These are phyloP conservation scores for Andrena cerasifolii DNA, from an alignment of 1,140 invertebrate species.

Conservation along the genomic window DNA sequence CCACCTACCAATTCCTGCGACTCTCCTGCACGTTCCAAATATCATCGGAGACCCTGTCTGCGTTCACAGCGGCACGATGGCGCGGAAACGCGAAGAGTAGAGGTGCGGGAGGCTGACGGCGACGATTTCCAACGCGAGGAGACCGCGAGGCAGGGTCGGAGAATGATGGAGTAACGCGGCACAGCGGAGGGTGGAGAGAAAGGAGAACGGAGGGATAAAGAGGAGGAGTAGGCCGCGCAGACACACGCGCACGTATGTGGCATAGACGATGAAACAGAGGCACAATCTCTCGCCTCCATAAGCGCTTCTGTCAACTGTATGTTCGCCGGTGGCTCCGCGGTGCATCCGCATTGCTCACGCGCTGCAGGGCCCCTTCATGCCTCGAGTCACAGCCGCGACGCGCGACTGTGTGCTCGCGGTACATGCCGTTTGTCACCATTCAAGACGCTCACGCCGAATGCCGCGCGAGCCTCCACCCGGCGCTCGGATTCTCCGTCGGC, in stretches of 20 bases:
- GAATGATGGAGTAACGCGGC: neutral
- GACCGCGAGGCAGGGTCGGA: neutral
- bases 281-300: conserved; percentile 64
- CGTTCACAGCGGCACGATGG: neutral
- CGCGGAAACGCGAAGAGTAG: conserved; percentile 12
- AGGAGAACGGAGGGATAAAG: neutral
- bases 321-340: conserved; percentile 49
- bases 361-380: conserved; percentile 58
- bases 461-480: conserved; percentile 55
- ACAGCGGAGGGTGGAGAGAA: neutral
- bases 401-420: conserved; percentile 65
- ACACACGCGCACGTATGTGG: too few species aligned
- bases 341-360: conserved; percentile 68
- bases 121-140: conserved; percentile 7
- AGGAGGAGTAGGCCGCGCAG: conserved; percentile 14
- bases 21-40: too few species aligned
- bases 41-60: too few species aligned
- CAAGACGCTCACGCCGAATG: conserved; percentile 65
- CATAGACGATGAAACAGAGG: conserved; percentile 33
- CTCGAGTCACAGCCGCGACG: conserved; percentile 56
- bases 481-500: conserved; percentile 51
- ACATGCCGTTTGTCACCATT: conserved; percentile 70
- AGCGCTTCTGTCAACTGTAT: conserved; percentile 68
- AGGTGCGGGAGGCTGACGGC: neutral
- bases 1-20: too few species aligned